Percentiles rank a stretch among this genome's conserved stretches.
These are phyloP conservation scores for Brachystomella parvula DNA, from an alignment of 1,140 invertebrate genomes.

Conservation along the genomic window DNA sequence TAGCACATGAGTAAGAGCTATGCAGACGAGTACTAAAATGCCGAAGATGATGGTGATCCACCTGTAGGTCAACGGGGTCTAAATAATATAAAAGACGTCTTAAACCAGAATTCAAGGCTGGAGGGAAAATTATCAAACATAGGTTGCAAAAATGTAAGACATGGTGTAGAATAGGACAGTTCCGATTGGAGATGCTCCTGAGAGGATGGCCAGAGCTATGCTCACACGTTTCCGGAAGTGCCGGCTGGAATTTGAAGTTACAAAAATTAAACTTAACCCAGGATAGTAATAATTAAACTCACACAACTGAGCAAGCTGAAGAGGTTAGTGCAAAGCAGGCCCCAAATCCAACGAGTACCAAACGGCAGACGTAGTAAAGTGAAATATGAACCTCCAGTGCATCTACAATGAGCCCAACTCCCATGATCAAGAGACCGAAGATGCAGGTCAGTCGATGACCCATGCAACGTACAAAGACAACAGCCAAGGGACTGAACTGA, in stretches of 20 bases:
- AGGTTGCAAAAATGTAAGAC: background rate
- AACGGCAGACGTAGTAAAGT: background rate
- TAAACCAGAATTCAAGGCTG: background rate
- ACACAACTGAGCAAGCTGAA: background rate
- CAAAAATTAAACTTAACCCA: background rate
- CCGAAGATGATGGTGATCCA: slow-evolving; percentile 15
- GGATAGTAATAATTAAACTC: background rate
- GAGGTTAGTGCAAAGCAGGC: slow-evolving; percentile 19
- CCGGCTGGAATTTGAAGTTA: slow-evolving; percentile 13
- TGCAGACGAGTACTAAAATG: slow-evolving; percentile 10
- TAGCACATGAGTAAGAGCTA: background rate
- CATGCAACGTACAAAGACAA: background rate
- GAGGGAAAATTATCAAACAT: too few species aligned
- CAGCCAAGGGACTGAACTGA: background rate
- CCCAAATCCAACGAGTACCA: slow-evolving; percentile 21
- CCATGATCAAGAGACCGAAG: slow-evolving; percentile 23
- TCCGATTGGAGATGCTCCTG: slow-evolving; percentile 7
- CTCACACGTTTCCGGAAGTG: slow-evolving; percentile 14
- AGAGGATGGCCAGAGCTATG: slow-evolving; percentile 4
- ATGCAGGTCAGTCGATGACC: slow-evolving; percentile 24
- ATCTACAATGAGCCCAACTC: slow-evolving; percentile 19
- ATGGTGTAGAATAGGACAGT: slow-evolving; percentile 13
- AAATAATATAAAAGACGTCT: background rate
- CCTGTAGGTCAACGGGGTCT: background rate
- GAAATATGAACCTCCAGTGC: slow-evolving; percentile 16